Conservation (phyloP, 30 jellyfish, hydroid and myxozoan genomes). For the Turritopsis dohrnii region DNA sequence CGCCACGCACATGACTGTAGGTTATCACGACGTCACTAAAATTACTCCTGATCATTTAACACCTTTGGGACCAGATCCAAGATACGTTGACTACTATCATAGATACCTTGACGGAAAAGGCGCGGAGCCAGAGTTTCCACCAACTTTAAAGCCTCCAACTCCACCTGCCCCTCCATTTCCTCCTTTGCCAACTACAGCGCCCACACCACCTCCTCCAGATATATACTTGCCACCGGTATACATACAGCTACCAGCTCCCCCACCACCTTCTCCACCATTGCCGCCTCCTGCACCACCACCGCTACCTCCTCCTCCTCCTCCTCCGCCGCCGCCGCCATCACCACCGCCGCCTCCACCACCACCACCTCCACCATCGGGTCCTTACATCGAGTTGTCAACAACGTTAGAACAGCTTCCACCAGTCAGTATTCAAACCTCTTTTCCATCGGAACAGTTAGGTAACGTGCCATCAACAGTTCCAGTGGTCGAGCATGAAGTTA, state of each 20-base stretch:
- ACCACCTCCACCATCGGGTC: slow-evolving; percentile 18
- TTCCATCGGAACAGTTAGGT: slow-evolving; percentile 3
- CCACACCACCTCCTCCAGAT: slow-evolving; percentile 23
- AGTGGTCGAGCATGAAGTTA: slow-evolving; percentile 15
- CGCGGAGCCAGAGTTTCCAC: slow-evolving; percentile 7
- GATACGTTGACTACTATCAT: slow-evolving; percentile 28
- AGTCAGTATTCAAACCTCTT: slow-evolving; percentile 7
- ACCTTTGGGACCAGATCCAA: slow-evolving; percentile 45
- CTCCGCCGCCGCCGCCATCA: slow-evolving; percentile 30
- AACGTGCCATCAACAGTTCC: slow-evolving; percentile 17
- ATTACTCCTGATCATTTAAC: slow-evolving; percentile 27
- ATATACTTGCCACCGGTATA: slow-evolving; percentile 18
- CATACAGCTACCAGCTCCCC: not conserved
- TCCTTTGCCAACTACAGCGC: slow-evolving; percentile 7
- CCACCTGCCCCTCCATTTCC: slow-evolving; percentile 18
- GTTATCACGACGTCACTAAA: slow-evolving; percentile 27
- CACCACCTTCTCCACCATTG: not conserved
- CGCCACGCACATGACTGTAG: not conserved
- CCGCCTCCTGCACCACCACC: slow-evolving; percentile 22
- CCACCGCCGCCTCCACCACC: slow-evolving; percentile 25
- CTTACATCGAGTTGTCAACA: slow-evolving; percentile 20
- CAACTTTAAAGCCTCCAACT: slow-evolving; percentile 16
- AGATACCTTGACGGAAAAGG: slow-evolving; percentile 29
- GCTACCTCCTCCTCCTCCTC: slow-evolving; percentile 28
- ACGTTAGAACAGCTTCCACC: slow-evolving; percentile 29